phyloP scores from a whole-genome alignment of 30 jellyfish, hydroid and myxozoan genomes.

The Aurelia aurita region DNA sequence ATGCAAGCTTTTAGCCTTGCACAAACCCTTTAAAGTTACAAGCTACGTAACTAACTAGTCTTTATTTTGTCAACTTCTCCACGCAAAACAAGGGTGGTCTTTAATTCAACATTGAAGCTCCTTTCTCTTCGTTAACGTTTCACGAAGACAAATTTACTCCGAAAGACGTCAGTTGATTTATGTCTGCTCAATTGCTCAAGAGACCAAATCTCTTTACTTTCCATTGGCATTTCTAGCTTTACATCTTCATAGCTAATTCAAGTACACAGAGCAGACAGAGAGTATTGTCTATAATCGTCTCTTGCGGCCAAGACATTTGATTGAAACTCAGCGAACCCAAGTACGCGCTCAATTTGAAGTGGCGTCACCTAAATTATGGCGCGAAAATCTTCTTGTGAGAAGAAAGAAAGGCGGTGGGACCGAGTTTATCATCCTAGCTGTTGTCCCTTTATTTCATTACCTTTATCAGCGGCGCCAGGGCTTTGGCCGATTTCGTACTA shows the following conservation, averaged over 20 bases:
- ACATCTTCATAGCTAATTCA: constrained; percentile 17
- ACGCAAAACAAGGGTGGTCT: too few relatives aligned
- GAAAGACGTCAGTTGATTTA: too few relatives aligned
- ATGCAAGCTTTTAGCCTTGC: too few relatives aligned
- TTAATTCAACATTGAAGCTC: too few relatives aligned
- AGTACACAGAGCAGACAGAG: constrained; percentile 1
- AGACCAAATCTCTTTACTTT: too few relatives aligned
- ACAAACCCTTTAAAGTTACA: too few relatives aligned
- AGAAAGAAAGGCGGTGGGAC: constrained; percentile 40
- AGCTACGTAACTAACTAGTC: too few relatives aligned
- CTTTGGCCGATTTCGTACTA: constrained; percentile 26
- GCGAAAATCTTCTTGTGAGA: constrained; percentile 37
- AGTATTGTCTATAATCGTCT: constrained; percentile 24
- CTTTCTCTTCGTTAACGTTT: too few relatives aligned
- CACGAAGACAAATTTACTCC: too few relatives aligned
- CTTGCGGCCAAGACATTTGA: constrained; percentile 46
- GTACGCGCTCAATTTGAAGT: constrained; percentile 31
- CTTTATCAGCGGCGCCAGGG: constrained; percentile 63
- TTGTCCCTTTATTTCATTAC: constrained; percentile 40
- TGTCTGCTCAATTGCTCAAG: too few relatives aligned
- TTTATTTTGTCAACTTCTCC: too few relatives aligned
- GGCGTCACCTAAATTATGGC: constrained; percentile 58
- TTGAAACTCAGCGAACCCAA: constrained; percentile 38
- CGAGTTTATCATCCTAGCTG: constrained; percentile 23
- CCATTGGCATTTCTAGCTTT: background rate